A percentile compares a stretch with the other conserved stretches of the same genome.
Evolutionary conservation across 2,797 vertebrate genomes (phyloP).

Genomic region (Phalloptychus januarius): DNA sequence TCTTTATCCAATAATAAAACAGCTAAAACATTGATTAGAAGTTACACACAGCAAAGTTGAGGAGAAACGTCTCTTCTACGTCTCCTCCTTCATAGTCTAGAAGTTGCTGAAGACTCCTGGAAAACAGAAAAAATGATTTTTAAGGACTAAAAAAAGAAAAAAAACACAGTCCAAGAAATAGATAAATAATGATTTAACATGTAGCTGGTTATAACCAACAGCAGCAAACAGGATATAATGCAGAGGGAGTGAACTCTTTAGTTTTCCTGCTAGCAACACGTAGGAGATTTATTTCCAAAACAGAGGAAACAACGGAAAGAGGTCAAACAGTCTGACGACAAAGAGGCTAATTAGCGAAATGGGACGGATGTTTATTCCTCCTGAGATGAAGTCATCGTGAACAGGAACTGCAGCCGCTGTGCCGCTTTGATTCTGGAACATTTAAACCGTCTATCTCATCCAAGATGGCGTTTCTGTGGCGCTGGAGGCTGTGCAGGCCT

Average conservation of each 20-base stretch:
- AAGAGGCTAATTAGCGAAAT: slow-evolving; percentile 30
- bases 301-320: slow-evolving; percentile 37
- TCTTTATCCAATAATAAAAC: not conserved
- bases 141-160: not conserved
- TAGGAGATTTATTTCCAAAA: slow-evolving; percentile 31
- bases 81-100: slow-evolving; percentile 90
- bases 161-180: not conserved
- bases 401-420: not conserved
- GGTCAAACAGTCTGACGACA: slow-evolving; percentile 17
- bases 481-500: slow-evolving; percentile 7
- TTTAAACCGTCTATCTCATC: not conserved
- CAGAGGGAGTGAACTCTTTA: slow-evolving; percentile 16
- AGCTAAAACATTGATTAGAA: not conserved
- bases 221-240: slow-evolving; percentile 40
- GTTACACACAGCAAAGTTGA: slow-evolving; percentile 90
- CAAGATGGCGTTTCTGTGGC: not conserved
- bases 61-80: slow-evolving; percentile 92
- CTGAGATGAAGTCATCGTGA: not conserved
- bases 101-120: slow-evolving; percentile 94
- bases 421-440: not conserved
- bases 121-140: slow-evolving; percentile 2
- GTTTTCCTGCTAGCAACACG: slow-evolving; percentile 26
- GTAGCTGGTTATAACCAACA: not conserved
- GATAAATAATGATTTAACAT: not conserved
- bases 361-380: slow-evolving; percentile 4